phyloP scores from a whole-genome alignment of 2,797 vertebrate species.

The Halcyon smyrnensis region DNA sequence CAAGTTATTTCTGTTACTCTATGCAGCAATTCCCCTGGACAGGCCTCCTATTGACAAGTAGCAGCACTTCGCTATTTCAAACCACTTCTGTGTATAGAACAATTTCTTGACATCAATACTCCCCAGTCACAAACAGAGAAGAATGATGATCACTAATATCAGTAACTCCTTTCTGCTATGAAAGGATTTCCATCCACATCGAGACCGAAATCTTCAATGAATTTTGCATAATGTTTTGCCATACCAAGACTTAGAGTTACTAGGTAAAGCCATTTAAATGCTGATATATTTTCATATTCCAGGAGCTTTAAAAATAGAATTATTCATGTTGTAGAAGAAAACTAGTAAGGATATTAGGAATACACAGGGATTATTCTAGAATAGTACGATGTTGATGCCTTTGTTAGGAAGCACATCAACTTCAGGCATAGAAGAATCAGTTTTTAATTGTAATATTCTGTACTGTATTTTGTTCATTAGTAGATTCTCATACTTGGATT shows the following conservation, averaged over 20 bases:
- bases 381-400: not conserved
- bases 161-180: not conserved
- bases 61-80: not conserved
- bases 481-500: not conserved
- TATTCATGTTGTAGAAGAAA: not conserved
- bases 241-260: not conserved
- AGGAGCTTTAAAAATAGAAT: not conserved
- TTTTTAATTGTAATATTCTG: not conserved
- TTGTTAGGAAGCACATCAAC: not conserved
- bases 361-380: not conserved
- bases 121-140: not conserved
- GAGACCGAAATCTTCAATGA: not conserved
- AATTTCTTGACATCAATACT: not conserved
- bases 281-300: not conserved
- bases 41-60: not conserved
- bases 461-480: not conserved
- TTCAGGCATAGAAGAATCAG: not conserved
- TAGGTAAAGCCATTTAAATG: not conserved
- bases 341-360: not conserved
- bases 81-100: not conserved
- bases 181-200: not conserved
- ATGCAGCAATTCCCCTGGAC: not conserved
- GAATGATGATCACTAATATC: not conserved
- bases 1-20: not conserved
- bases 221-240: not conserved